phyloP scores from a whole-genome alignment of 2,888 invertebrate genomes.

The Acleris emargana region DNA sequence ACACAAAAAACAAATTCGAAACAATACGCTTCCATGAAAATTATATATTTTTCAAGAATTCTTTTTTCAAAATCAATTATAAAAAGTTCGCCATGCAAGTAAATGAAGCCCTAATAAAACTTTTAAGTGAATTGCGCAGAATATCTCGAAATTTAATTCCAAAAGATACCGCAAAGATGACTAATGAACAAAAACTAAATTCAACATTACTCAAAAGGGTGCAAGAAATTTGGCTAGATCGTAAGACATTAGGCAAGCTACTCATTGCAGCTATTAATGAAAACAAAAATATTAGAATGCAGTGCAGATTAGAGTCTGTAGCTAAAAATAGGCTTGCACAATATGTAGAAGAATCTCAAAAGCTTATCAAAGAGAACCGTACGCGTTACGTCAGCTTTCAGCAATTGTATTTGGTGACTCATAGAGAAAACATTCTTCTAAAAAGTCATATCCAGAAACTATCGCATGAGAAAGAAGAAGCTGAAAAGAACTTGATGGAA shows the following conservation, averaged over 20 bases:
- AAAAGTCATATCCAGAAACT: constrained; percentile 62
- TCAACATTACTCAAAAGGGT: constrained; percentile 58
- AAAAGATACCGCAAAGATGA: constrained; percentile 10
- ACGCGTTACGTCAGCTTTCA: constrained; percentile 64
- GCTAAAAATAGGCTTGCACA: constrained; percentile 61
- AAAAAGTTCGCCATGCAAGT: constrained; percentile 45
- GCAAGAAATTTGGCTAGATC: constrained; percentile 59
- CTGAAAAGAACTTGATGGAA: constrained; percentile 59
- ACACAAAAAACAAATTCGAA: constrained; percentile 46
- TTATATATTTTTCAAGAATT: constrained; percentile 31
- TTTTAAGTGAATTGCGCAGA: constrained; percentile 41
- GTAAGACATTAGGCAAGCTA: constrained; percentile 59
- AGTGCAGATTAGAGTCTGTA: constrained; percentile 60
- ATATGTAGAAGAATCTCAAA: constrained; percentile 61
- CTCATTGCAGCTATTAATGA: constrained; percentile 63
- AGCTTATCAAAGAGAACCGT: constrained; percentile 62
- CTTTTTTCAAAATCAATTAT: constrained; percentile 33
- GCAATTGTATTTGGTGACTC: constrained; percentile 64
- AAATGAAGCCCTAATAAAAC: constrained; percentile 44
- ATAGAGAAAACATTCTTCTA: constrained; percentile 69
- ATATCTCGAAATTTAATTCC: constrained; percentile 30
- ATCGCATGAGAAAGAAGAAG: constrained; percentile 58
- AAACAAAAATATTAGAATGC: constrained; percentile 65
- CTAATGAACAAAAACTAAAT: constrained; percentile 46
- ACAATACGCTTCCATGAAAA: constrained; percentile 42